Evolutionary conservation across 2,888 invertebrate species (phyloP), one percentile per base, ranked within the genome.

Genomic region (Patella pellucida): DNA sequence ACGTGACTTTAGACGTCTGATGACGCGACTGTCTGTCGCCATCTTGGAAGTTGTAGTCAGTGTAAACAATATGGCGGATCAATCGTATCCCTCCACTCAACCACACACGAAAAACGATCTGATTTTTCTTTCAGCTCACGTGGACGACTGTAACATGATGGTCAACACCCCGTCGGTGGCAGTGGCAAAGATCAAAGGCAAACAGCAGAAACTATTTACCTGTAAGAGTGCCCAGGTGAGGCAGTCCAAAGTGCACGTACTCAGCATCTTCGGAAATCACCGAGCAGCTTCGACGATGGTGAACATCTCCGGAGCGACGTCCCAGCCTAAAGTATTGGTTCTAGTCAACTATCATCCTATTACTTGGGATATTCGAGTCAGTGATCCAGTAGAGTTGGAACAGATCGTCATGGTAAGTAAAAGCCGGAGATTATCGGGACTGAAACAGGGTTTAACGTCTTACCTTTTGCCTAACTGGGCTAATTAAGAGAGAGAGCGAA

Each of bases 241-340:
- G 70, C 52, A 15, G 4, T 50, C 67, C 67, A 51, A 74, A 56
- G 51, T 76, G 12, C 70, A 78, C 73, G 72, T 78, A 52, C 23
- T 78, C 27, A 78, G 78, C 56, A 76, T 78, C 19, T 78, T 78
- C 52, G 78, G 78, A 72, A 78, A 78, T 68, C 78, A 78, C 68
- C 67, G 75, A 50, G 68, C 78, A 0, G 19, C 67, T 1, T 27
- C 73, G 15, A 78, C 78, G 15, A 72, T 62, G 54, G 78, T 78
- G 74, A 74, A 72, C 19, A 54, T 78, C 4, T 68, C 51, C 14
- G 70, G 72, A 52, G 62, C 74, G 27, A 31, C 75, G n/a, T 19
- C 71, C 15, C 12, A 54, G 14, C 52, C 70, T 12, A 62, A 69
- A 23, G 50, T 68, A 12, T 56, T 78, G 11, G 76, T 76, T 23